A percentile compares a stretch with the other conserved stretches of the same genome.
Conservation (phyloP, 2,113 vertebrate genomes). For the Scortum barcoo region DNA sequence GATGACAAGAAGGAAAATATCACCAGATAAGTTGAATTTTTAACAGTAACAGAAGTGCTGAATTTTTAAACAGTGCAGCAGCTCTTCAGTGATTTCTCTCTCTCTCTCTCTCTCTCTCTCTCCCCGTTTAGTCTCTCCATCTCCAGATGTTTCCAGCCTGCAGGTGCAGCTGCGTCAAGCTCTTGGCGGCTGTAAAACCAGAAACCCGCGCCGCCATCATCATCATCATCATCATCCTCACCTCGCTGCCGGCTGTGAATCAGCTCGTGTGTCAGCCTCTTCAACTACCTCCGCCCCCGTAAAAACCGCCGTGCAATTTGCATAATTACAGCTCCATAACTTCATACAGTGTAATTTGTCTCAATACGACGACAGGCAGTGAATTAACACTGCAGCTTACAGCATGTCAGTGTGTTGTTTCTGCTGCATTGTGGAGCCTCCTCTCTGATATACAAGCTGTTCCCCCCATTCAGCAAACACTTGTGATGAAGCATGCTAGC, state of each 20-base stretch:
- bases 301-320: slow-evolving; percentile 24
- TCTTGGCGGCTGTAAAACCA: neutral
- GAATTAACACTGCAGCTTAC: slow-evolving; percentile 7
- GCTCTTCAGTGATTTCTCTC: neutral
- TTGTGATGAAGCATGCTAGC: neutral
- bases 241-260: slow-evolving; percentile 27
- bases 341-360: slow-evolving; percentile 38
- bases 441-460: too few species aligned
- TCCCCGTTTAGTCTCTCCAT: neutral
- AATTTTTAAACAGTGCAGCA: neutral
- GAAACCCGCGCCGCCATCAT: slow-evolving; percentile 24
- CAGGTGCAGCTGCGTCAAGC: neutral
- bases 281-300: slow-evolving; percentile 11
- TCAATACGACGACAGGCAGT: neutral
- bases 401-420: neutral
- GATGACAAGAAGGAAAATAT: too few species aligned
- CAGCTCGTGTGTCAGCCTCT: slow-evolving; percentile 25
- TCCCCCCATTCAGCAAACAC: too few species aligned
- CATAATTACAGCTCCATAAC: slow-evolving; percentile 53
- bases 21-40: too few species aligned
- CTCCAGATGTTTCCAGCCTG: slow-evolving; percentile 37
- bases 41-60: too few species aligned
- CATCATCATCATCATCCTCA: slow-evolving; percentile 22
- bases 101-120: neutral
- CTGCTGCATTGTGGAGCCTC: neutral